phyloP scores from a whole-genome alignment of 2,888 invertebrate genomes.

The Heliconius charithonia region DNA sequence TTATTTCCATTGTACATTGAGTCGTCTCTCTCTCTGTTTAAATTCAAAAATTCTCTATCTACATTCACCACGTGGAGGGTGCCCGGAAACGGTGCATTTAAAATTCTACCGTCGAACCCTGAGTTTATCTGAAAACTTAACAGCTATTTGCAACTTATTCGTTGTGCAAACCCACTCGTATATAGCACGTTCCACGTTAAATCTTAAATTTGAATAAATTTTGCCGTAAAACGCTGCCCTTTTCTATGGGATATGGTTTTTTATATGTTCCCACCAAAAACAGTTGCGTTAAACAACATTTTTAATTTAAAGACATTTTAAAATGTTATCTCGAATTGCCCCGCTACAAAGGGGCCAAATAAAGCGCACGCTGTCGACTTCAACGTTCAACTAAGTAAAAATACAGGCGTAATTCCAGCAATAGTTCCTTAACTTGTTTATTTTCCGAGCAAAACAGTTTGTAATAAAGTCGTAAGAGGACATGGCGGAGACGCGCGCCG shows the following conservation, averaged over 20 bases:
- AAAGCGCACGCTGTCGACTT: conserved; percentile 30
- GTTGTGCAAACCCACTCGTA: conserved; percentile 8
- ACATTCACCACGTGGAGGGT: neutral
- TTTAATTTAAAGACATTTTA: conserved; percentile 25
- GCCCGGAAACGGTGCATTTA: conserved; percentile 7
- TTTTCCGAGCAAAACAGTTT: conserved; percentile 46
- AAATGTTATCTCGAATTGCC: conserved; percentile 22
- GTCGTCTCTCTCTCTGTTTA: conserved; percentile 20
- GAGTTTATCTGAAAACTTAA: conserved; percentile 29
- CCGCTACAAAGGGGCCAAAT: conserved; percentile 33
- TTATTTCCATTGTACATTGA: conserved; percentile 22
- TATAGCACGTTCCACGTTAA: conserved; percentile 21
- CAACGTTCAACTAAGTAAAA: conserved; percentile 38
- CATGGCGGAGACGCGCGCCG: conserved; percentile 42
- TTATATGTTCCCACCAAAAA: neutral
- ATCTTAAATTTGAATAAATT: conserved; percentile 16
- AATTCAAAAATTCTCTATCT: conserved; percentile 22
- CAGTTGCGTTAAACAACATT: conserved; percentile 18
- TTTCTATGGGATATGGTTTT: neutral
- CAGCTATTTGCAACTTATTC: conserved; percentile 29
- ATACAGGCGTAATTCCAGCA: conserved; percentile 41
- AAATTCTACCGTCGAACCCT: conserved; percentile 18
- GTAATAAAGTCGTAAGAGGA: conserved; percentile 46
- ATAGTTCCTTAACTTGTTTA: conserved; percentile 46
- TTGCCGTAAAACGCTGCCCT: neutral